These are phyloP conservation scores for Microtus californicus DNA, from an alignment of 2,797 vertebrate species.

Conservation along the genomic window DNA sequence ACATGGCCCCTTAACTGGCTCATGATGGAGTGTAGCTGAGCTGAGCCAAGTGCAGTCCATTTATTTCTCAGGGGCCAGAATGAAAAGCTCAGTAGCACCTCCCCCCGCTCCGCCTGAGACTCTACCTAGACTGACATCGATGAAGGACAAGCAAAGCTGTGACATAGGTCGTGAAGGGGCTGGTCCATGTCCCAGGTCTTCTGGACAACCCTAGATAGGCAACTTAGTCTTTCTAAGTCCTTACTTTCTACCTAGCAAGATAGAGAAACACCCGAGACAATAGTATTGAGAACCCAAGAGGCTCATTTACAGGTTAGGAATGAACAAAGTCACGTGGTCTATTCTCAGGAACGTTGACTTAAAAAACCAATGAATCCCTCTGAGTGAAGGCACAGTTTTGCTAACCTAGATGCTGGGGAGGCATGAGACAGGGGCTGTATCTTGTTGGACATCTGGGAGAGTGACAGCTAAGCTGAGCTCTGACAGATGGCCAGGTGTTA, in stretches of 20 bases:
- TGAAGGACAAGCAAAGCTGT: not conserved
- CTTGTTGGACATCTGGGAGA: not conserved
- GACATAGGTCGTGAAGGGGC: not conserved
- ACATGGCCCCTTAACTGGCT: slow-evolving; percentile 74
- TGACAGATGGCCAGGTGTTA: not conserved
- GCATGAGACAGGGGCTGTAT: not conserved
- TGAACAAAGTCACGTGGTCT: not conserved
- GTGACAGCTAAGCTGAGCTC: not conserved
- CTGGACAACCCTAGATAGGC: not conserved
- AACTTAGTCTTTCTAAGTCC: not conserved
- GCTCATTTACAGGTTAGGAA: not conserved
- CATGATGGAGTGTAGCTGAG: slow-evolving; percentile 67
- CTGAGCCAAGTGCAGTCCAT: not conserved
- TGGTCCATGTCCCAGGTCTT: not conserved
- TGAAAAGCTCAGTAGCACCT: not conserved
- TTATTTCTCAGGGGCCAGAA: slow-evolving; percentile 35
- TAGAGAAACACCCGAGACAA: not conserved
- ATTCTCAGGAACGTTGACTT: not conserved
- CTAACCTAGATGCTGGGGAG: not conserved
- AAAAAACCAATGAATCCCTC: not conserved
- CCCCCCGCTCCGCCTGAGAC: no score
- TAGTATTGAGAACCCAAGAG: not conserved
- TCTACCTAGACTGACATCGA: not conserved
- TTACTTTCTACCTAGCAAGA: not conserved
- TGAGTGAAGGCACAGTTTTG: not conserved